Evolutionary conservation across 2,888 invertebrate species (phyloP).

Genomic region (Amaurobius ferox): DNA sequence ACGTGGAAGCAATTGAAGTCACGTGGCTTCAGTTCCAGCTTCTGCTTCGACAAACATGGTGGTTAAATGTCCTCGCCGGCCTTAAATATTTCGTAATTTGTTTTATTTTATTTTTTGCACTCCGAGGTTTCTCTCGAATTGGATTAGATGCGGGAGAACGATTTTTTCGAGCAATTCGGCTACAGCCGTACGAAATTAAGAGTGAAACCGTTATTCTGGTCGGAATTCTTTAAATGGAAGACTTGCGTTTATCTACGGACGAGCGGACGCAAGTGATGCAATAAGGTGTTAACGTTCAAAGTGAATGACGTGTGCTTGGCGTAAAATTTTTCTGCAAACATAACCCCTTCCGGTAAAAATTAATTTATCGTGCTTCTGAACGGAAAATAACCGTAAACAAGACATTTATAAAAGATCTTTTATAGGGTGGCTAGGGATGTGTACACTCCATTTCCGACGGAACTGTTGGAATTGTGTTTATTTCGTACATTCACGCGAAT

Average conservation of each 20-base stretch:
- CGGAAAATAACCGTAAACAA: too few relatives aligned
- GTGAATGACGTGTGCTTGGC: too few relatives aligned
- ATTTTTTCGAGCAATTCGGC: not conserved
- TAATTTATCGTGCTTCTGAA: too few relatives aligned
- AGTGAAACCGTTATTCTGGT: not conserved
- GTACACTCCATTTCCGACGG: too few relatives aligned
- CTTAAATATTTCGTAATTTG: not conserved
- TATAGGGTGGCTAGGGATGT: too few relatives aligned
- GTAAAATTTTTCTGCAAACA: too few relatives aligned
- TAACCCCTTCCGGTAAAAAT: too few relatives aligned
- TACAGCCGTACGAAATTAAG: not conserved
- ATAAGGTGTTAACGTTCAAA: too few relatives aligned
- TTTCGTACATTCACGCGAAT: too few relatives aligned
- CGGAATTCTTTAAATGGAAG: not conserved
- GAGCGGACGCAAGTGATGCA: not conserved
- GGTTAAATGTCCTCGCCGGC: conserved; percentile 4
- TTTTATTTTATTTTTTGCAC: not conserved
- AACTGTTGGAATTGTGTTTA: too few relatives aligned
- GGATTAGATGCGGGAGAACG: not conserved
- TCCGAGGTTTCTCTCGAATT: not conserved
- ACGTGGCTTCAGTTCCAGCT: conserved; percentile 15
- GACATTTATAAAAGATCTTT: too few relatives aligned
- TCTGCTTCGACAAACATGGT: conserved; percentile 1
- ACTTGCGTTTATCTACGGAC: not conserved
- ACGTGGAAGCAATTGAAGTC: not conserved